Base-by-base conservation (phyloP, 2,797 vertebrate genomes). In the Glossophaga mutica region DNA sequence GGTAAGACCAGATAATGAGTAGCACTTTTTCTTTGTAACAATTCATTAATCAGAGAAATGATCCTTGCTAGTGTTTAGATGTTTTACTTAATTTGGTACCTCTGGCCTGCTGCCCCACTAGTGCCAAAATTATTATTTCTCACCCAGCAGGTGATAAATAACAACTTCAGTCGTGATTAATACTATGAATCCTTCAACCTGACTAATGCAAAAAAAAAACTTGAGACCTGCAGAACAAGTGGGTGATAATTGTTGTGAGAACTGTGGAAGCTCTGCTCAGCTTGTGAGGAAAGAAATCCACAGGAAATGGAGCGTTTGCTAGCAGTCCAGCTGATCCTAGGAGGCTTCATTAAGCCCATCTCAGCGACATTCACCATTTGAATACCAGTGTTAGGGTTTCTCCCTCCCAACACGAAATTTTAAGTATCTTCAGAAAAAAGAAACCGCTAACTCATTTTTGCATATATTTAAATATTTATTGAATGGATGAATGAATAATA, bases 71-170 rank as follows among this genome's bases (percentile, higher is more conserved):
- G 98, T 98, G 98, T 99, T 99, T 99, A 99, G 99, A 99, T 98
- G 98, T 99, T 99, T 99, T 99, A 99, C 99, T 99, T 99, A 99
- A 99, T 99, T 99, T 99, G 98, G 98, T 98, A 99, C 98, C 99
- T 99, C 98, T 99, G 98, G 99, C 98, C 99, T 98, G 98, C 98
- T 99, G 98, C 98, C 99, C 98, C 98, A 99, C 98, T 98, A 98
- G 98, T 98, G 98, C 98, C 98, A 99, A 99, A 99, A 99, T 99
- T 99, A 99, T 99, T 98, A 99, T 99, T 99, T 99, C 98, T 99
- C 98, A 98, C 98, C 98, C 98, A 98, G 98, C 98, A 99, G 98
- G 98, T 99, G 99, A 99, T 99, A 99, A 99, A 99, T 99, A 99
- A 99, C 98, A 99, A 98, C 98, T 98, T 99, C 98, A 98, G 98